These are phyloP conservation scores for Zeugodacus cucurbitae DNA, from an alignment of 1,140 invertebrate genomes.

Conservation along the genomic window DNA sequence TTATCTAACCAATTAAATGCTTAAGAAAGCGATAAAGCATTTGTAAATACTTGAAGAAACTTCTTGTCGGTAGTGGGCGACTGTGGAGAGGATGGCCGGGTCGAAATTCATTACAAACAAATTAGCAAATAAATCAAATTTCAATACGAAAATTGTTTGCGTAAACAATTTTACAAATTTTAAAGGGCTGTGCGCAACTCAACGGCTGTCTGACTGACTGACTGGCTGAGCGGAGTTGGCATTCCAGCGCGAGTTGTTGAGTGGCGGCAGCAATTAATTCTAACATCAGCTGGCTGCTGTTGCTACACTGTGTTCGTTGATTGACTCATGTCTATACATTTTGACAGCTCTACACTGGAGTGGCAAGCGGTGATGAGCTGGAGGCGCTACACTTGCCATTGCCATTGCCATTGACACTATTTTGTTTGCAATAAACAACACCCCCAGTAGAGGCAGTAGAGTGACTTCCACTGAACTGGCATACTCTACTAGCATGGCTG, in stretches of 20 bases:
- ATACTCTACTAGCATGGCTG: neutral
- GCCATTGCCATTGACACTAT: neutral
- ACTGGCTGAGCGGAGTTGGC: neutral
- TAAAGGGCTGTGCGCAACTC: neutral
- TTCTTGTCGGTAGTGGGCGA: neutral
- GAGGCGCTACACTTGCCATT: neutral
- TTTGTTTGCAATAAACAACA: neutral
- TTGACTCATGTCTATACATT: neutral
- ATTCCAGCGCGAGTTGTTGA: neutral
- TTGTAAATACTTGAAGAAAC: conserved; percentile 3
- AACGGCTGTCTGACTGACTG: no score
- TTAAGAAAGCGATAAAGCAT: conserved; percentile 39
- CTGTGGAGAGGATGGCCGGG: neutral
- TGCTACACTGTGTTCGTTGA: neutral
- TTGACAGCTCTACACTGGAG: conserved; percentile 47
- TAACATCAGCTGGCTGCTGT: neutral
- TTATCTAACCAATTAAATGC: conserved; percentile 46
- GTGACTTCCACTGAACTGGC: no score
- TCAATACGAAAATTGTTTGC: conserved; percentile 62
- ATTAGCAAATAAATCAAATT: conserved; percentile 67
- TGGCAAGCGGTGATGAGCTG: conserved; percentile 52
- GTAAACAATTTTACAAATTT: conserved; percentile 43
- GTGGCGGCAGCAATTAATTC: conserved; percentile 9
- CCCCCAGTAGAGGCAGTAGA: neutral
- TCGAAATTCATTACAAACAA: conserved; percentile 66